Evolutionary conservation across 2,113 vertebrate species (phyloP).

Genomic region (Andinoacara biseriatus): DNA sequence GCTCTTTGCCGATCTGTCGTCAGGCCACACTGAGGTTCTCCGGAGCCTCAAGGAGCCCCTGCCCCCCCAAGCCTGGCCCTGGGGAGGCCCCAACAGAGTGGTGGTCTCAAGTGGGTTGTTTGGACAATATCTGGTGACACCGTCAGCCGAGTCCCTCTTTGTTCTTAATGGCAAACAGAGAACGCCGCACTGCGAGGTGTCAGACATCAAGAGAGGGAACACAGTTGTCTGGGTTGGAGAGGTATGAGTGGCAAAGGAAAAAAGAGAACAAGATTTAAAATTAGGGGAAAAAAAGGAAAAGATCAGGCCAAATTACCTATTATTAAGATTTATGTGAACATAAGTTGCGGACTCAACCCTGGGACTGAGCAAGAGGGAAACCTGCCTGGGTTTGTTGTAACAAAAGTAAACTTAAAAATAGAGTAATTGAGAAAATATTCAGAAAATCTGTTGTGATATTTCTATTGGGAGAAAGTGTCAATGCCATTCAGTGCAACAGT

Average conservation of each 20-base stretch:
- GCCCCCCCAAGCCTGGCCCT: constrained; percentile 81
- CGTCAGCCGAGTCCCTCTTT: constrained; percentile 88
- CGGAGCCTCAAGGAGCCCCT: constrained; percentile 87
- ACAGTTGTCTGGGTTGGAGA: constrained; percentile 95
- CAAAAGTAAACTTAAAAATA: constrained; percentile 75
- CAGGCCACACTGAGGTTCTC: constrained; percentile 82
- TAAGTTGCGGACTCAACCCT: constrained; percentile 77
- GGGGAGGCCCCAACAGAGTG: constrained; percentile 86
- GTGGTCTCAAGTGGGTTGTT: constrained; percentile 91
- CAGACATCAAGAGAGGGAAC: constrained; percentile 88
- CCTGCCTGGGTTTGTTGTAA: constrained; percentile 72
- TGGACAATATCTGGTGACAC: constrained; percentile 92
- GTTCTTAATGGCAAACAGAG: constrained; percentile 89
- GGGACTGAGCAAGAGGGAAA: constrained; percentile 73
- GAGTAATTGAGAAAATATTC: constrained; percentile 66
- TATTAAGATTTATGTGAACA: constrained; percentile 71
- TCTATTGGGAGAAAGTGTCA: constrained; percentile 74
- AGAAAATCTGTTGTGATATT: constrained; percentile 75
- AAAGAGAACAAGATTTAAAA: constrained; percentile 11
- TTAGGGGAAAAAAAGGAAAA: constrained; percentile 15
- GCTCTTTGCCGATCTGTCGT: constrained; percentile 88
- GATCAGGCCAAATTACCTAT: constrained; percentile 69
- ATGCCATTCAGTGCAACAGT: constrained; percentile 82
- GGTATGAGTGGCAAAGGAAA: constrained; percentile 83
- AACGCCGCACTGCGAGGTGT: constrained; percentile 90